Percentiles rank a stretch among this genome's conserved stretches.
Conservation (phyloP, 2,113 vertebrate species). For the Phrynosoma blainvillii region DNA sequence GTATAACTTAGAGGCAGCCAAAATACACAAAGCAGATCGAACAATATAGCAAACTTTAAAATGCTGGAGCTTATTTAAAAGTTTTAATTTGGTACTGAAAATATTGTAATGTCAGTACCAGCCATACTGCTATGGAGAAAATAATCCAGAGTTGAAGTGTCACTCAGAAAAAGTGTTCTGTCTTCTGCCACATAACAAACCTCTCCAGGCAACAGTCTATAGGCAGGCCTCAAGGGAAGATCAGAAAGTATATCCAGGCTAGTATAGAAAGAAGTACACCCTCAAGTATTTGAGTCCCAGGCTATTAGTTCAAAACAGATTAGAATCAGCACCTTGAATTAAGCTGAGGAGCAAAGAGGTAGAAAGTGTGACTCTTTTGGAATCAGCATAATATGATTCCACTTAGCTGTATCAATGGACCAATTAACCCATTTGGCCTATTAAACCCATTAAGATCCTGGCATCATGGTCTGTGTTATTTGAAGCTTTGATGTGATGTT, state of each 20-base stretch:
- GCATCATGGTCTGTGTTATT: neutral
- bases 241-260: neutral
- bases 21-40: neutral
- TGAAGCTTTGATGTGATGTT: too few relatives aligned
- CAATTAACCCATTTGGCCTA: too few relatives aligned
- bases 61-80: neutral
- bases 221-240: neutral
- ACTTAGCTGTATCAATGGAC: neutral
- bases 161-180: neutral
- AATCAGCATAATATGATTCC: neutral
- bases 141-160: neutral
- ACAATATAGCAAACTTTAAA: neutral
- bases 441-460: neutral
- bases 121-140: neutral
- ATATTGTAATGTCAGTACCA: neutral
- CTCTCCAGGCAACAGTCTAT: neutral
- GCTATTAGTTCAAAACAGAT: neutral
- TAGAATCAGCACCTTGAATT: too few relatives aligned
- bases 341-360: neutral
- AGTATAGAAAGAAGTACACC: neutral
- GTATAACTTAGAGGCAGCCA: neutral
- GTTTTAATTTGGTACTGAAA: neutral
- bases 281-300: neutral
- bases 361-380: neutral
- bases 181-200: neutral